Evolutionary conservation across 1,140 invertebrate genomes (phyloP), one percentile per base, ranked within the genome.

Genomic region (Aradophagus sp.): DNA sequence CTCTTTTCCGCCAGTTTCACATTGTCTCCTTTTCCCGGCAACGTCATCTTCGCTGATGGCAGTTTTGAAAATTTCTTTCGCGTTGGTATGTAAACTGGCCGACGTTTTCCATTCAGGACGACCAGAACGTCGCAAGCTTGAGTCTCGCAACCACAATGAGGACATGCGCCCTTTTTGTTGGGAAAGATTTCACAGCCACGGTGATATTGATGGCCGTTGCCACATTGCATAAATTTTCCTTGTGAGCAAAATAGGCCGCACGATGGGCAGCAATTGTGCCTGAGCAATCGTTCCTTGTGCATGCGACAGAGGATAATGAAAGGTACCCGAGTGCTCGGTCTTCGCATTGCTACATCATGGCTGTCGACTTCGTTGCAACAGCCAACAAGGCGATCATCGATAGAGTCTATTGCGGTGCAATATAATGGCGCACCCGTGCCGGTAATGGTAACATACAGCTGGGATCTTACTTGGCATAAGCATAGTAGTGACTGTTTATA

Each of bases 221-320:
- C 85, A 79, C 93, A 95, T 63, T 92, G 90, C 32, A 91, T 87
- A 83, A 93, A 93, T 61, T 88, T 88, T 16, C 93, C 95, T 89
- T 97, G 94, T 17, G 95, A 93, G 78, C 95, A 97, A 81, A 96
- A 98, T 11, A 95, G 85, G 4, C 95, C 96, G 84, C 96, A 98
- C 0, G 91, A 90, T 0, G 95, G 92, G 80, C 96, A 98, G 80
- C 94, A 96, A 77, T 96, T 94, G 80, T 98, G 96, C 17, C 89
- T 81, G 5, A 89, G 81, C 16, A 98, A 81, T 53, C 95, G 88
- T 73, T 91, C 89, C 63, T 90, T 88, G 81, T 97, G 96, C 76
- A 91, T 88, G 29, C 91, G 88, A 83, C 96, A 97, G 1, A 95
- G 84, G n/a, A 95, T 89, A 77, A 93, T 89, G 81, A 93, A 97